Conservation (phyloP, 37 sponge, comb jelly and placozoan genomes). For the Bolinopsis microptera region DNA sequence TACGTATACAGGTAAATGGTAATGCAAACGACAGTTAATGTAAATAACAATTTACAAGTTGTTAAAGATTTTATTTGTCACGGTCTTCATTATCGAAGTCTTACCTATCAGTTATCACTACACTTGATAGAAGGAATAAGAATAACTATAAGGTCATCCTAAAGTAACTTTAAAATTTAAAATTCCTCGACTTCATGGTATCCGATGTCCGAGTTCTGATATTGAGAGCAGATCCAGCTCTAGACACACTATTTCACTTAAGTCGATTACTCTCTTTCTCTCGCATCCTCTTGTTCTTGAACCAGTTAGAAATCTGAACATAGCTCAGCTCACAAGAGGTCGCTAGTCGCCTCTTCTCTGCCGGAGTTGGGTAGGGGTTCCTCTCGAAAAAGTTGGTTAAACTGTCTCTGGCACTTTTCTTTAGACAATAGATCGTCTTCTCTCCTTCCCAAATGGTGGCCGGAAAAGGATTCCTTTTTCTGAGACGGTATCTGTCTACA, state of each 20-base stretch:
- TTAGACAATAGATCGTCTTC: slow-evolving; percentile 65
- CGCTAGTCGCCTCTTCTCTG: slow-evolving; percentile 20
- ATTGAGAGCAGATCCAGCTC: too few species aligned
- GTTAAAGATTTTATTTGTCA: too few species aligned
- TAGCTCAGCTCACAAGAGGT: slow-evolving; percentile 26
- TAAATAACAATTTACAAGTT: too few species aligned
- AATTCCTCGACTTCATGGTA: too few species aligned
- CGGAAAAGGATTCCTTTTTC: slow-evolving; percentile 51
- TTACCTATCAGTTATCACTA: too few species aligned
- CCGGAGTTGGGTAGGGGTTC: slow-evolving; percentile 37
- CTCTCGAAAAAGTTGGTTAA: slow-evolving; percentile 36
- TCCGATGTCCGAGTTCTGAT: too few species aligned
- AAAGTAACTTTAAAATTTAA: too few species aligned
- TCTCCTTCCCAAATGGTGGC: slow-evolving; percentile 62
- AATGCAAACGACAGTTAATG: too few species aligned
- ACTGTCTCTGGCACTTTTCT: slow-evolving; percentile 49
- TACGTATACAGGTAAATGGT: too few species aligned
- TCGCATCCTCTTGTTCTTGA: slow-evolving; percentile 66
- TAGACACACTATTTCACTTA: neutral
- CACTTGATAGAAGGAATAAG: too few species aligned
- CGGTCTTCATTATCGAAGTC: too few species aligned
- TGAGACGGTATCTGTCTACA: slow-evolving; percentile 42
- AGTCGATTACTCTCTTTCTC: slow-evolving; percentile 5
- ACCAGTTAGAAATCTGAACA: slow-evolving; percentile 66
- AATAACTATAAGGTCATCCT: too few species aligned